These are phyloP conservation scores for Fistularia tabacaria DNA, from an alignment of 2,797 vertebrate species.

Conservation along the genomic window DNA sequence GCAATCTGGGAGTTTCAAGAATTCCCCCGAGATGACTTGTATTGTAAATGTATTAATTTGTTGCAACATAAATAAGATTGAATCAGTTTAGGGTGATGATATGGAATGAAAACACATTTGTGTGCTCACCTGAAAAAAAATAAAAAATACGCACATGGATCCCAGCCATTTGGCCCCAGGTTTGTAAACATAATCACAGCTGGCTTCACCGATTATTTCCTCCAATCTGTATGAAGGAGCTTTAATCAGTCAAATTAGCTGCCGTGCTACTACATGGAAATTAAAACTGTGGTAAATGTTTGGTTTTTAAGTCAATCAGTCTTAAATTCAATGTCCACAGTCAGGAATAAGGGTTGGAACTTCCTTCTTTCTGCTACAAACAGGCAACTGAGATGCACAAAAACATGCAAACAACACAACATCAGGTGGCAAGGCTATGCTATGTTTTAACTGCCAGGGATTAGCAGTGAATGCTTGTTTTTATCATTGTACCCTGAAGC, in stretches of 20 bases:
- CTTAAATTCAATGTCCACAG: neutral
- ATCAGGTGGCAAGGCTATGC: neutral
- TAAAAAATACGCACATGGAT: constrained; percentile 1
- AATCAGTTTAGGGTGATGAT: neutral
- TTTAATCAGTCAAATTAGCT: constrained; percentile 34
- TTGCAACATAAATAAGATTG: neutral
- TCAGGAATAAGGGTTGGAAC: neutral
- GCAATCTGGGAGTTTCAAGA: too few species aligned
- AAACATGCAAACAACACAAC: too few species aligned
- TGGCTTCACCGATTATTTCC: constrained; percentile 22
- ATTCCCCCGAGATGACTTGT: too few species aligned
- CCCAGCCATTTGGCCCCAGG: constrained; percentile 15
- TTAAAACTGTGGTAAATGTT: constrained; percentile 16
- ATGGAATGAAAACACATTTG: constrained; percentile 4
- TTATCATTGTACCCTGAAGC: too few species aligned
- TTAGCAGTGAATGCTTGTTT: too few species aligned
- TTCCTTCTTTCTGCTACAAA: too few species aligned
- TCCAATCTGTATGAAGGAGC: constrained; percentile 13
- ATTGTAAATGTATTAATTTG: too few species aligned
- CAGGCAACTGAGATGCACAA: too few species aligned
- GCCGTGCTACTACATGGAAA: constrained; percentile 13
- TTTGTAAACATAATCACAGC: constrained; percentile 23
- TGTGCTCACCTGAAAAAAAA: constrained; percentile 5
- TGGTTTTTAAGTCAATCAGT: neutral
- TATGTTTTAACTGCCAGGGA: neutral